Percentiles rank a stretch among this genome's conserved stretches.
Conservation (phyloP, 2,113 vertebrate species). For the Phyllopteryx taeniolatus region DNA sequence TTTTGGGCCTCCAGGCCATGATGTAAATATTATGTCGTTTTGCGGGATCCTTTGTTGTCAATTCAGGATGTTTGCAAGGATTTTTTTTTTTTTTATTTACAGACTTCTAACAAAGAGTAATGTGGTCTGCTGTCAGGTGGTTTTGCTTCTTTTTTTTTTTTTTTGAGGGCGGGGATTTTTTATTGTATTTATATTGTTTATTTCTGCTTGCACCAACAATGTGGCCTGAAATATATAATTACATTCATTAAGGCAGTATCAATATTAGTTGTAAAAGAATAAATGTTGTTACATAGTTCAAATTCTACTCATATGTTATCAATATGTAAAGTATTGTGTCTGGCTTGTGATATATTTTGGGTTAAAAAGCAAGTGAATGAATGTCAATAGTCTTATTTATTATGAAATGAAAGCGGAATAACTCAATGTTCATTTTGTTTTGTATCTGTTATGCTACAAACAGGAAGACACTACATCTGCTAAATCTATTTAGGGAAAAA, state of each 20-base stretch:
- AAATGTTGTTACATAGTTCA: conserved; percentile 86
- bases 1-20: conserved; percentile 35
- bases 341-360: conserved; percentile 86
- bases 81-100: conserved; percentile 40
- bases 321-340: conserved; percentile 89
- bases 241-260: conserved; percentile 42
- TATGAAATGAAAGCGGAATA: conserved; percentile 54
- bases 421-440: conserved; percentile 75
- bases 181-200: conserved; percentile 60
- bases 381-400: conserved; percentile 81
- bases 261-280: conserved; percentile 54
- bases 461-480: conserved; percentile 53
- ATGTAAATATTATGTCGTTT: conserved; percentile 14
- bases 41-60: conserved; percentile 62
- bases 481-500: conserved; percentile 68
- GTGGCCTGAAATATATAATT: conserved; percentile 67
- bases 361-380: conserved; percentile 84
- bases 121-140: conserved; percentile 35
- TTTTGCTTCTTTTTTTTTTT: conserved; percentile 32
- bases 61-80: conserved; percentile 74
- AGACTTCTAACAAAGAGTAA: conserved; percentile 18
- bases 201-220: conserved; percentile 69
- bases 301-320: conserved; percentile 90
- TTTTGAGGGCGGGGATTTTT: background rate
- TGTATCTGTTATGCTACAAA: conserved; percentile 67